phyloP scores from a whole-genome alignment of 2,113 vertebrate species.

The Australoheros scitulus region DNA sequence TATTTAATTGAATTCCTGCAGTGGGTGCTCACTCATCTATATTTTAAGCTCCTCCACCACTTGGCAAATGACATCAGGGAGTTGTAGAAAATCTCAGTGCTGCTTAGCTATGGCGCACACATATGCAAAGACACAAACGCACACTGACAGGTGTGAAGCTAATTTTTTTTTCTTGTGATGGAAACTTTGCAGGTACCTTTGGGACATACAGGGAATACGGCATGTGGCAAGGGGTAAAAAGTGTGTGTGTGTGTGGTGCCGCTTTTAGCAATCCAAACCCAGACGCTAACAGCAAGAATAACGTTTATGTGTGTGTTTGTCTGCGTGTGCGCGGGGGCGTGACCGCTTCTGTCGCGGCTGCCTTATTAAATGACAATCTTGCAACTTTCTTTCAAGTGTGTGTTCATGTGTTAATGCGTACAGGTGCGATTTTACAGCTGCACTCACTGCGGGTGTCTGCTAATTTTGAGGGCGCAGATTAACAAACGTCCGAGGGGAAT shows the following conservation, averaged over 20 bases:
- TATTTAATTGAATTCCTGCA: slow-evolving; percentile 31
- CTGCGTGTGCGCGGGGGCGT: slow-evolving; percentile 11
- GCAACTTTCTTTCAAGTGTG: not conserved
- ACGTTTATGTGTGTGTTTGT: not conserved
- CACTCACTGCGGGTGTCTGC: too few species aligned
- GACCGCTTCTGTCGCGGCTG: slow-evolving; percentile 16
- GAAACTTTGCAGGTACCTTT: slow-evolving; percentile 2
- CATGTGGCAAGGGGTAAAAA: not conserved
- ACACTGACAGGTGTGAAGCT: slow-evolving; percentile 34
- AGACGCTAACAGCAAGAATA: not conserved
- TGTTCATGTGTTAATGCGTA: not conserved
- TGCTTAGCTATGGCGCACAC: not conserved
- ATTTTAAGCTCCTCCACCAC: slow-evolving; percentile 35
- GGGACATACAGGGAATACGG: not conserved
- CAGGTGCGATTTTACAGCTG: not conserved
- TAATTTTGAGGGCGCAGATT: not conserved
- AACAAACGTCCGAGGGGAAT: not conserved
- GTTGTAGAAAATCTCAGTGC: slow-evolving; percentile 16
- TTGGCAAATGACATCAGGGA: slow-evolving; percentile 62
- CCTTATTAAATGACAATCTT: slow-evolving; percentile 23
- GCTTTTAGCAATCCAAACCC: not conserved
- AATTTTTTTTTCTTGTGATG: slow-evolving; percentile 4
- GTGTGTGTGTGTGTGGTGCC: not conserved
- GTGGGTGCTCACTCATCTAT: slow-evolving; percentile 19
- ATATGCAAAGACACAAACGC: not conserved